Evolutionary conservation across 2,797 vertebrate species (phyloP), one percentile per base, ranked within the genome.

Genomic region (Chromobotia macracanthus): DNA sequence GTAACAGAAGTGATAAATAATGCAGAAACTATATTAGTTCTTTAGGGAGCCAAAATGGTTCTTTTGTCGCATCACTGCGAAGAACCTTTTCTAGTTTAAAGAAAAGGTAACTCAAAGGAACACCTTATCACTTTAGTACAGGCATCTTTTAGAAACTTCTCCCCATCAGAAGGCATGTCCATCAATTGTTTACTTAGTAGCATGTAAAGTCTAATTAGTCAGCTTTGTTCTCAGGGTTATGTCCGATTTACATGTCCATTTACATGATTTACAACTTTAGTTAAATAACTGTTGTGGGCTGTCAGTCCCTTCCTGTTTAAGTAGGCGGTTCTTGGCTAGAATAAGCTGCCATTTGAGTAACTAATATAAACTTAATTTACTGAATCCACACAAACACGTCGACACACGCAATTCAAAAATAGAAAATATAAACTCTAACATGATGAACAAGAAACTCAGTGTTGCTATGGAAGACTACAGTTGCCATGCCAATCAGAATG

Each of bases 401-500:
- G 28, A 71, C 2, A 55, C 12, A 31, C 38, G 74, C 66, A 82
- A 28, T 19, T 53, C 35, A 74, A 65, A 68, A 77, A 77, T 69
- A 71, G 63, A 78, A 68, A 18, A 31, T 23, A 53, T 79, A 48
- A 50, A 53, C 55, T 76, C 7, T 23, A 56, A 53, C 56, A 71
- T 21, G 23, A 61, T 53, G n/a, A 65, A 41, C 60, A 53, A 23
- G 63, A 82, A 64, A 69, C 69, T 82, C 23, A 61, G 8, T 15
- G 74, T 74, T 80, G 69, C 82, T 60, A 73, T 69, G 63, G 67
- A 46, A 63, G 46, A 67, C 31, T 28, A 63, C 67, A 75, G 86
- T 86, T 61, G 25, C 74, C 77, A 80, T 87, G 77, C 72, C 77
- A 75, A 72, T 77, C 50, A 83, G 48, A 69, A 67, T 28, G 77